These are phyloP conservation scores for Manacus vitellinus DNA, from an alignment of 2,113 vertebrate species.

Conservation along the genomic window DNA sequence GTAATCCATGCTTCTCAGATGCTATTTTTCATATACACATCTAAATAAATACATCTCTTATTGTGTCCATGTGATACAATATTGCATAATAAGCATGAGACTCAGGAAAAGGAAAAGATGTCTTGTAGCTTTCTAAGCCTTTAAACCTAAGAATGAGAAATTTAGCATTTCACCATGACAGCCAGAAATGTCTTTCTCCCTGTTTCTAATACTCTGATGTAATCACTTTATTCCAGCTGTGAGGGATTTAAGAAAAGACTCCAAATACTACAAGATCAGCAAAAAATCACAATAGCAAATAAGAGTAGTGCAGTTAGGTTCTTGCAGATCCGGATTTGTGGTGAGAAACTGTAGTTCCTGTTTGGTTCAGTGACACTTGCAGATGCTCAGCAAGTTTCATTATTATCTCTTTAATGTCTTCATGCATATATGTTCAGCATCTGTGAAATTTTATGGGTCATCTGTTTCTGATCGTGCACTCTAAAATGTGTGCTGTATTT, in stretches of 20 bases:
- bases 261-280: slow-evolving; percentile 7
- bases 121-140: neutral
- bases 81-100: neutral
- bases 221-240: slow-evolving; percentile 32
- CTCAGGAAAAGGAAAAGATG: neutral
- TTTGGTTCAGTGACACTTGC: neutral
- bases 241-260: slow-evolving; percentile 14
- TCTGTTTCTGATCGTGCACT: neutral
- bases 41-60: neutral
- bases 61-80: neutral
- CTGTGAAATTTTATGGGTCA: slow-evolving; percentile 5
- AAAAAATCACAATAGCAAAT: neutral
- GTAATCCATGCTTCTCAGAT: neutral
- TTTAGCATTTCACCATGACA: neutral
- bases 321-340: neutral
- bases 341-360: neutral
- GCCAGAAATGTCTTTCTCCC: slow-evolving; percentile 5
- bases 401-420: slow-evolving; percentile 17
- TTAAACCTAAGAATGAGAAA: neutral
- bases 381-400: slow-evolving; percentile 18
- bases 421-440: neutral
- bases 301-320: neutral
- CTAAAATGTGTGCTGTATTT: neutral
- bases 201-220: slow-evolving; percentile 1
- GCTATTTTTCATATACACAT: neutral